A percentile compares a stretch with the other conserved stretches of the same genome.
Evolutionary conservation across 2,113 vertebrate species (phyloP).

Genomic region (Phrynosoma platyrhinos): DNA sequence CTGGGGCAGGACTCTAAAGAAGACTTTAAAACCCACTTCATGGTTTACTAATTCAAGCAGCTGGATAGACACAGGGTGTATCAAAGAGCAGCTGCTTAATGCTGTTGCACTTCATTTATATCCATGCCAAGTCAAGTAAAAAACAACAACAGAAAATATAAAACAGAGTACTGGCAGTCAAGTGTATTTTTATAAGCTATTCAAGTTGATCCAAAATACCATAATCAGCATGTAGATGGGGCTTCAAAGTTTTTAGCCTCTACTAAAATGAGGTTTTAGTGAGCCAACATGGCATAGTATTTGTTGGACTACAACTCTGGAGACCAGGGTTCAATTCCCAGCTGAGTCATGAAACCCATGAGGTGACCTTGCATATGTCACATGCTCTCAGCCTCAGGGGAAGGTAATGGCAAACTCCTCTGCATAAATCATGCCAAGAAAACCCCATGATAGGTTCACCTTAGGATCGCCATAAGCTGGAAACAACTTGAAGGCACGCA

Average conservation of each 20-base stretch:
- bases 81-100: background rate
- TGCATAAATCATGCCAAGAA: too few relatives aligned
- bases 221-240: background rate
- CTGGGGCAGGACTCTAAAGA: background rate
- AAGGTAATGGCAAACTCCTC: too few relatives aligned
- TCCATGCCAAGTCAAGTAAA: background rate
- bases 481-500: too few relatives aligned
- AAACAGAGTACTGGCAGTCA: background rate
- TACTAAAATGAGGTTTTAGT: background rate
- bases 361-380: too few relatives aligned
- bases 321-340: too few relatives aligned
- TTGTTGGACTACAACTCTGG: too few relatives aligned
- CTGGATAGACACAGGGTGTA: background rate
- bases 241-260: background rate
- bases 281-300: too few relatives aligned
- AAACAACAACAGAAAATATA: background rate
- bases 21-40: background rate
- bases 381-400: too few relatives aligned
- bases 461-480: too few relatives aligned
- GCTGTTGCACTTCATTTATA: background rate
- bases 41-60: background rate
- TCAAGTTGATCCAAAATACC: background rate
- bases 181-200: background rate
- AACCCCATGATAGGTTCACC: too few relatives aligned
- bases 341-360: too few relatives aligned